Base-by-base conservation (phyloP, 2,113 vertebrate species). In the Atractosteus spatula region DNA sequence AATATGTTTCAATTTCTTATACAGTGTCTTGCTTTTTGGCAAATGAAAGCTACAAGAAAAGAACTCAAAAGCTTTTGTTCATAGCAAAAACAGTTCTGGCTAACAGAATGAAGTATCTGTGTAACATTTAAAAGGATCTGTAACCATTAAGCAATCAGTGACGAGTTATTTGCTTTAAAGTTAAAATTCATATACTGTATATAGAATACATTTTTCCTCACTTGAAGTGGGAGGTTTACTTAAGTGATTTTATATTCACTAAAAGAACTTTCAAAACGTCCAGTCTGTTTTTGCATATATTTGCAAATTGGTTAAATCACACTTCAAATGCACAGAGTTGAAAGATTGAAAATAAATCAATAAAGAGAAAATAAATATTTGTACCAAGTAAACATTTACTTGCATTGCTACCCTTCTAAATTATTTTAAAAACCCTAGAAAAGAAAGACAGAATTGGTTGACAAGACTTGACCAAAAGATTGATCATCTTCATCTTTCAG, bases 61-160 rank as follows among this genome's bases (percentile, higher is more conserved):
- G 59, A 74, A 65, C 76, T 47, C 44, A 82, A 82, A 81, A 76
- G 76, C 78, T 82, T 82, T 84, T 84, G 79, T 81, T 79, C 77
- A 79, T 75, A 77, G 73, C 45, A 72, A 54, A 72, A 70, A 70
- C 57, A 59, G 55, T 43, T 71, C 55, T 72, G 66, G 70, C 57
- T 69, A 69, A 62, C 74, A 77, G 29, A 70, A 65, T 74, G 70
- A 62, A 41, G 41, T 62, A 42, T 72, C 42, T 70, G 54, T 65
- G 54, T 43, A 17, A 29, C 71, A 57, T 66, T 64, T 62, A 76
- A 66, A 71, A 55, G 55, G 67, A 47, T 66, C 59, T 66, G 16
- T 66, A 29, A 73, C 72, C 54, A 57, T 66, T 29, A 57, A 45
- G 57, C 55, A 17, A 41, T 77, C 64, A 63, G 42, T 29, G 17